phyloP scores from a whole-genome alignment of 2,113 vertebrate species.

The Tamias sibiricus region DNA sequence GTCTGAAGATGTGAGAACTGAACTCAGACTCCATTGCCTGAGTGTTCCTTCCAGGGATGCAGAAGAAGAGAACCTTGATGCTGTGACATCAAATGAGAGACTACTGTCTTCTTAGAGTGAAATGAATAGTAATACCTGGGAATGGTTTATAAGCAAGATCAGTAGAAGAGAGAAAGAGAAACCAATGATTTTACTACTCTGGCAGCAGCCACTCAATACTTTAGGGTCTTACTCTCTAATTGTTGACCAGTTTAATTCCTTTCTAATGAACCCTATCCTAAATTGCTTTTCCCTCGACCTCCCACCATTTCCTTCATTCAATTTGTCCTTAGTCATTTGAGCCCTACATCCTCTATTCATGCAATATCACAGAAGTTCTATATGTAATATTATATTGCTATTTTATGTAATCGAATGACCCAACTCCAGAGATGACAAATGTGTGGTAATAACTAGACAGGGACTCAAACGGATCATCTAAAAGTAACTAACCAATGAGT shows the following conservation, averaged over 20 bases:
- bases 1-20: background rate
- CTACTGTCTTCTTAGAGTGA: background rate
- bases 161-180: conserved; percentile 17
- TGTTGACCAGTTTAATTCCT: conserved; percentile 4
- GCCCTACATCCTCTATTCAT: background rate
- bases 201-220: background rate
- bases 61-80: background rate
- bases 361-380: background rate
- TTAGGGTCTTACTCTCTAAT: background rate
- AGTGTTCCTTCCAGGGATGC: background rate
- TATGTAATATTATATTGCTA: background rate
- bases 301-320: background rate
- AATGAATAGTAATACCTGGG: background rate
- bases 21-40: background rate
- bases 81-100: background rate
- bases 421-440: background rate
- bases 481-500: conserved; percentile 31
- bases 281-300: background rate
- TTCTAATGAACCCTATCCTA: conserved; percentile 10
- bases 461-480: background rate
- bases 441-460: background rate
- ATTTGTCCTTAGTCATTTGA: background rate
- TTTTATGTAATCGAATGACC: background rate
- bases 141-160: conserved; percentile 15
- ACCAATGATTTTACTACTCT: background rate